Conservation (phyloP, 2,888 invertebrate species). For the Plutella xylostella region DNA sequence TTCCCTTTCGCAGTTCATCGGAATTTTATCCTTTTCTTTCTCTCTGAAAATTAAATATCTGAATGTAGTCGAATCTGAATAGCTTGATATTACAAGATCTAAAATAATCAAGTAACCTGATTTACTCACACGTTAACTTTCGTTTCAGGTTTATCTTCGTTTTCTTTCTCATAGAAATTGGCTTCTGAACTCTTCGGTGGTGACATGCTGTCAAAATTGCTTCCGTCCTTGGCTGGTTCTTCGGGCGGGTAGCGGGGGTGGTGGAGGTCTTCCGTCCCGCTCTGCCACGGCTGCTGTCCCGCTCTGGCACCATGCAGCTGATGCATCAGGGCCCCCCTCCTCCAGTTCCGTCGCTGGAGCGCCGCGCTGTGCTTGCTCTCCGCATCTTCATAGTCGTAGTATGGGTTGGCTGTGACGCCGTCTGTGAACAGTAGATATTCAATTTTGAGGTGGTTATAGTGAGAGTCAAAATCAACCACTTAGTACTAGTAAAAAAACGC, state of each 20-base stretch:
- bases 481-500: neutral
- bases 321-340: constrained; percentile 42
- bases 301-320: constrained; percentile 40
- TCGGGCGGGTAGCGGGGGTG: neutral
- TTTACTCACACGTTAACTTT: neutral
- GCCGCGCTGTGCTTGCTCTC: constrained; percentile 42
- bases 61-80: no score
- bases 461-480: neutral
- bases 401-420: constrained; percentile 36
- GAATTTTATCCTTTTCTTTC: constrained; percentile 43
- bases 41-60: constrained; percentile 35
- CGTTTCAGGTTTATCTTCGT: neutral
- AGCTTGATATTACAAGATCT: neutral
- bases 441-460: neutral
- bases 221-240: neutral
- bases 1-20: constrained; percentile 46
- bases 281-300: constrained; percentile 13
- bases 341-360: constrained; percentile 50
- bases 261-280: neutral
- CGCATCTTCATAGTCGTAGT: constrained; percentile 48
- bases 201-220: constrained; percentile 18
- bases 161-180: neutral
- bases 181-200: constrained; percentile 33
- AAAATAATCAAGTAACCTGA: neutral
- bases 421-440: constrained; percentile 31